Evolutionary conservation across 2,797 vertebrate species (phyloP), one percentile per base, ranked within the genome.

Genomic region (Anguilla pacifica): DNA sequence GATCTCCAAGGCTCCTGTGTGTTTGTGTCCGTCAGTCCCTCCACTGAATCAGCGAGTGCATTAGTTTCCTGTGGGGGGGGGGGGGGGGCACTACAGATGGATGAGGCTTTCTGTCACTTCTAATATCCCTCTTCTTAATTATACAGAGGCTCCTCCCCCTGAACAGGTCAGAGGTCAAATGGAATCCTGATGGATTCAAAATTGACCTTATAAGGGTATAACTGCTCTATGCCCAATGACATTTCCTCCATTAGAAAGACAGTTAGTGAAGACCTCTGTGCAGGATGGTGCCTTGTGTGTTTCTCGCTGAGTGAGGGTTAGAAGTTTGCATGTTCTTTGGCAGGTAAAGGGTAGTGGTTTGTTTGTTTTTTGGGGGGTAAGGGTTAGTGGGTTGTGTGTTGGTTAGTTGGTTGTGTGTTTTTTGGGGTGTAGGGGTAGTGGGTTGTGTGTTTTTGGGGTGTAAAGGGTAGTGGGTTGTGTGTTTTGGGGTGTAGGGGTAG

Each of bases 101-200:
- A 87, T 3, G 9, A 91, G 86, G 86, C 92, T 88, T 92, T 93
- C 35, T 91, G 95, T 95, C 94, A 94, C 92, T 94, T 94, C 95
- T 94, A 92, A 95, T 95, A 94, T 93, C 91, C 86, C 85, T 87
- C 88, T 86, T 90, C 87, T 95, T 93, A 89, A 94, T 94, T 94
- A 94, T 94, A 90, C 88, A 93, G 67, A 84, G n/a, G 85, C 89
- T 89, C 89, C 87, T 55, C 72, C 86, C 79, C 57, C 67, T n/a
- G 51, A 22, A 59, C 31, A 67, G 86, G 61, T 72, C 81, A 72
- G 28, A 51, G 61, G 17, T 87, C 59, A 51, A 2, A n/a, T 25
- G 35, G 35, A 79, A 46, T 79, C 74, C 35, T 22, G 39, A 22
- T 46, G 10, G 39, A 74, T 79, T 46, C 39, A 79, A 46, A 6